Percentiles rank a stretch among this genome's conserved stretches.
These are phyloP conservation scores for Amblyornis subalaris DNA, from an alignment of 2,113 vertebrate species.

Conservation along the genomic window DNA sequence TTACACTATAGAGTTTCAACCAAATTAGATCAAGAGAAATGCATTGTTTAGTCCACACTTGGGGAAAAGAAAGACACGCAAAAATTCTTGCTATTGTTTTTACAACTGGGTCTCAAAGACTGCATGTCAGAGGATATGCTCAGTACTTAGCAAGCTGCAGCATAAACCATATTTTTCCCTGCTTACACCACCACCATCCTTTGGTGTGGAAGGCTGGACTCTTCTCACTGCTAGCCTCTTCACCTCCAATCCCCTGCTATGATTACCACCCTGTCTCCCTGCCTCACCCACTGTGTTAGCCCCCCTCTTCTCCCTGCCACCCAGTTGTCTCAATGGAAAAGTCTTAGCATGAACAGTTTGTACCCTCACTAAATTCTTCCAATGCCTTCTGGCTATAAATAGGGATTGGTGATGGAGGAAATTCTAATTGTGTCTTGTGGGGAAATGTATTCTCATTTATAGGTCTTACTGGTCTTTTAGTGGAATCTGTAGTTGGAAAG, in stretches of 20 bases:
- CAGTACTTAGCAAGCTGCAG: not conserved
- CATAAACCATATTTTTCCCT: rapidly evolving
- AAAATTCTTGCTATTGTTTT: not conserved
- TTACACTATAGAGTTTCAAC: not conserved
- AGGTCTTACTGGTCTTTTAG: not conserved
- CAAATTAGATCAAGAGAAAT: not conserved
- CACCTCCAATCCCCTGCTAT: not conserved
- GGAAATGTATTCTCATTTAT: not conserved
- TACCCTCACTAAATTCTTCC: not conserved
- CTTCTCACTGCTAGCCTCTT: not conserved
- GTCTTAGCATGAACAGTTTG: not conserved
- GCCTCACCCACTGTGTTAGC: not conserved
- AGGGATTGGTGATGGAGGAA: not conserved
- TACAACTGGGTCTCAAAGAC: not conserved
- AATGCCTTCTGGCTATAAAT: slow-evolving; percentile 2
- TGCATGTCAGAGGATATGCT: not conserved
- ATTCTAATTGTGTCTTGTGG: not conserved
- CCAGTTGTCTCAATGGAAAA: not conserved
- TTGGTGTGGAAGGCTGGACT: not conserved
- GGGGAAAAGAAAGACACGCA: not conserved
- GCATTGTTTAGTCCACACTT: not conserved
- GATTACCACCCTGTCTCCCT: not conserved
- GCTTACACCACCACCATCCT: not conserved
- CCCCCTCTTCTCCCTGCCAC: not conserved
- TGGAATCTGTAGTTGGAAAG: not conserved